Evolutionary conservation across 2,113 vertebrate genomes (phyloP), one percentile per base, ranked within the genome.

Genomic region (Gyps fulvus): DNA sequence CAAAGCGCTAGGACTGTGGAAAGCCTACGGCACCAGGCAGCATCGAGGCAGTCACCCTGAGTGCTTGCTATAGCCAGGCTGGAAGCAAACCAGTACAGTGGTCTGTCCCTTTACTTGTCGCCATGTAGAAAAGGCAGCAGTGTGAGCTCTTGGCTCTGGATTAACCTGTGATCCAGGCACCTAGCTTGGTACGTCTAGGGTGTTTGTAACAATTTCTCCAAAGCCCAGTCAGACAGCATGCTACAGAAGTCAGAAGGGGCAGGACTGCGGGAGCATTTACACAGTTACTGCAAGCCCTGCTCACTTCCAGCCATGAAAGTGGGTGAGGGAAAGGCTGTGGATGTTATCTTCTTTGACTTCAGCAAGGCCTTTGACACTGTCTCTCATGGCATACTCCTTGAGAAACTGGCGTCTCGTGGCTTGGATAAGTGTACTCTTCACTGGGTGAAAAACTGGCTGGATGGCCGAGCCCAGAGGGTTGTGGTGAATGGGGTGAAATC

Each of bases 31-130:
- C 55, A 52, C 16, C 38, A 26, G 38, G 19, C 40, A 73, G 66
- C 40, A 25, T 1, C 0, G 13, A 79, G 43, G 31, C 14, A 62
- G 76, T 32, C 40, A 43, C 17, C 52, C 29, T 0, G 1, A 66
- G 40, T 9, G 32, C 38, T 29, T 52, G n/a, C 61, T 32, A 36
- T 2, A 50, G 58, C 40, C 40, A 61, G 42, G 27, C 36, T 50
- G 42, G 78, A 66, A 87, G n/a, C 54, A 79, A 57, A 73, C 50
- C 13, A 11, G 66, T 31, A 45, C 61, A 45, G 54, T 20, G 47
- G 26, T 65, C 54, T 57, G n/a, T 55, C 18, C 52, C 26, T 73
- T 31, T 32, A 65, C 58, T 42, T 42, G 25, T 21, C 13, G 43
- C 31, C 50, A 65, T 15, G 26, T 29, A 18, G 87, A 47, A 58